These are phyloP conservation scores for Lytechinus pictus DNA, from an alignment of 35 echinoderm and acorn worm species.

Conservation along the genomic window DNA sequence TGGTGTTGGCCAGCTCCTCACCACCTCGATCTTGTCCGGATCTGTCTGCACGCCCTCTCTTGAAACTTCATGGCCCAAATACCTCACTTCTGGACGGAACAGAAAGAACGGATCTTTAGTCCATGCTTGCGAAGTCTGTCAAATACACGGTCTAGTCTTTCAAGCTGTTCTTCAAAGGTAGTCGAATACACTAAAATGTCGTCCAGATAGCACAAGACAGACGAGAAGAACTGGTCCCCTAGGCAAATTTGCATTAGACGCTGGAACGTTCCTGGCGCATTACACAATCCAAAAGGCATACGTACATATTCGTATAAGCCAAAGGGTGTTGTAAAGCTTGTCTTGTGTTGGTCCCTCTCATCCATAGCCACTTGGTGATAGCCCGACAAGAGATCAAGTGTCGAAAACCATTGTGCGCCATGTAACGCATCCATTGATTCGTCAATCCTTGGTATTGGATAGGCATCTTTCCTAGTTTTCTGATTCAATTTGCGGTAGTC, in stretches of 20 bases:
- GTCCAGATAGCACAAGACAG: no score
- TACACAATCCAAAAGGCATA: no score
- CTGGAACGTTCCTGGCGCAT: no score
- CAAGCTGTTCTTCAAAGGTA: constrained; percentile 56
- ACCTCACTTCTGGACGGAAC: constrained; percentile 54
- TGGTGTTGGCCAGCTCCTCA: no score
- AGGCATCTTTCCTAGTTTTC: constrained; percentile 59
- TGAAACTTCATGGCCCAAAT: constrained; percentile 78
- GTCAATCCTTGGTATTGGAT: constrained; percentile 68
- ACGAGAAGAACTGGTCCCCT: no score
- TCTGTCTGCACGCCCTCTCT: no score
- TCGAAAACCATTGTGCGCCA: constrained; percentile 60
- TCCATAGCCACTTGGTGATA: constrained; percentile 74
- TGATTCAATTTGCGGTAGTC: constrained; percentile 64
- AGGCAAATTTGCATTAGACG: no score
- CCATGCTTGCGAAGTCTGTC: constrained; percentile 56
- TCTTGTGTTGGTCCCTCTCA: no score
- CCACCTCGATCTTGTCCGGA: no score
- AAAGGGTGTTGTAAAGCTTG: no score
- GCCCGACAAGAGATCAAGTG: constrained; percentile 56
- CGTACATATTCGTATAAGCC: no score
- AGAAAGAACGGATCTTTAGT: constrained; percentile 61
- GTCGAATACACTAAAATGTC: no score
- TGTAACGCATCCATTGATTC: constrained; percentile 64
- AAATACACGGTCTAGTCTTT: constrained; percentile 39